Conservation (phyloP, 1,140 invertebrate genomes). For the Neoseiulus cucumeris region DNA sequence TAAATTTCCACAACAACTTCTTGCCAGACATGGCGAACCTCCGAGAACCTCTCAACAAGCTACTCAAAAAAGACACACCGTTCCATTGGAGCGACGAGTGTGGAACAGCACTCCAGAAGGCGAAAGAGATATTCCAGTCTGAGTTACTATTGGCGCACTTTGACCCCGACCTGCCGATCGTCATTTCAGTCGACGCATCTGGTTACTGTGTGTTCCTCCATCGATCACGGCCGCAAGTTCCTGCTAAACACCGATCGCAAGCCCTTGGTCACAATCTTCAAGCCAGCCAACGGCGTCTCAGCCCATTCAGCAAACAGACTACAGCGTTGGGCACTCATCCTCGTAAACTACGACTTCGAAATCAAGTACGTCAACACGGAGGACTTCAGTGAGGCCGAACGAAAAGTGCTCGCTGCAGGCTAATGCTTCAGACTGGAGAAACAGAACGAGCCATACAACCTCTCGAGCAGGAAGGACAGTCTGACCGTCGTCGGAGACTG, state of each 20-base stretch:
- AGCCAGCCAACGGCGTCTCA: conserved; percentile 19
- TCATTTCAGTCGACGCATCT: background rate
- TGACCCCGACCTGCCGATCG: too few relatives aligned
- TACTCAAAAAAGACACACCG: background rate
- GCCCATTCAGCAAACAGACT: conserved; percentile 22
- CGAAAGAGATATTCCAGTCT: background rate
- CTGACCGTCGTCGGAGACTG: too few relatives aligned
- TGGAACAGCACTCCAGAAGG: background rate
- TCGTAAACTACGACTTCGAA: conserved; percentile 25
- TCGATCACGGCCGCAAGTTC: conserved; percentile 24
- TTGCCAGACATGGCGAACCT: background rate
- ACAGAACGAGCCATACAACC: too few relatives aligned
- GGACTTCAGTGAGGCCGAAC: conserved; percentile 20
- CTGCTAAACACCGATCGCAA: conserved; percentile 30
- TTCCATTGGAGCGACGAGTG: background rate
- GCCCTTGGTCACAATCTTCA: conserved; percentile 27
- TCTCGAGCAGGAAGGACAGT: too few relatives aligned
- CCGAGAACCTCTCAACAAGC: background rate
- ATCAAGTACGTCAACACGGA: conserved; percentile 21
- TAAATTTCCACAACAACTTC: background rate
- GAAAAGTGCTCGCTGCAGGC: too few relatives aligned
- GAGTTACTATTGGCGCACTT: background rate
- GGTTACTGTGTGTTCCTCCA: background rate
- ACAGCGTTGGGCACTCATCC: conserved; percentile 25
- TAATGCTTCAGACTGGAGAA: too few relatives aligned